A percentile compares a stretch with the other conserved stretches of the same genome.
Evolutionary conservation across 2,888 invertebrate species (phyloP).

Genomic region (Drosophila paranaensis): DNA sequence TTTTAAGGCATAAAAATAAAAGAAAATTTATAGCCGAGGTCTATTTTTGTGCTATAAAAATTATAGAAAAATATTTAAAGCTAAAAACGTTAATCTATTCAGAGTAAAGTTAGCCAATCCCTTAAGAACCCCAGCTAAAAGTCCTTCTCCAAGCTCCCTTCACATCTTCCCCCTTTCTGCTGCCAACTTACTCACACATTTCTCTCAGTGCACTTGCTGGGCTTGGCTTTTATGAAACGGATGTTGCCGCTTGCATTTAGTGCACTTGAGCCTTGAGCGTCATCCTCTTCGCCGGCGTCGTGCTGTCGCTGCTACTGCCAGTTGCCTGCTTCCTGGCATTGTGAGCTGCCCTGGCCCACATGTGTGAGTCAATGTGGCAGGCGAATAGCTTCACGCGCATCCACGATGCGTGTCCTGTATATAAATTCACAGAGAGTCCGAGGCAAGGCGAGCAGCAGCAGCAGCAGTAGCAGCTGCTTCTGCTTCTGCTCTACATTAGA

Average conservation of each 20-base stretch:
- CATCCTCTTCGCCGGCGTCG: slow-evolving; percentile 37
- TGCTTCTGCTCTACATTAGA: slow-evolving; percentile 45
- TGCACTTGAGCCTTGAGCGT: slow-evolving; percentile 80
- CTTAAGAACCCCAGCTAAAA: not conserved
- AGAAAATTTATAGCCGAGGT: not conserved
- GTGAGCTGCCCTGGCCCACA: slow-evolving; percentile 51
- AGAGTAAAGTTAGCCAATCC: not conserved
- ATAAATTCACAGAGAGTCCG: slow-evolving; percentile 34
- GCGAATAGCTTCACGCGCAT: slow-evolving; percentile 59
- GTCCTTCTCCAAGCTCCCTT: not conserved
- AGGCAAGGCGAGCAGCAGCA: slow-evolving; percentile 24
- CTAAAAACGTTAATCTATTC: not conserved
- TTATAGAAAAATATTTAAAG: not conserved
- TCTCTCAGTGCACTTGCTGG: slow-evolving; percentile 33
- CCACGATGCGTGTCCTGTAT: slow-evolving; percentile 57
- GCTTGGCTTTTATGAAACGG: slow-evolving; percentile 76
- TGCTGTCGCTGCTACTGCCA: slow-evolving; percentile 20
- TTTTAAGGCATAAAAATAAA: not conserved
- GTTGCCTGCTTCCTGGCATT: slow-evolving; percentile 60
- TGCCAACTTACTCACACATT: slow-evolving; percentile 2
- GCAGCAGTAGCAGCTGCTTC: slow-evolving; percentile 24
- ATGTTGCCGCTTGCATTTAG: slow-evolving; percentile 80
- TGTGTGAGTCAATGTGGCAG: slow-evolving; percentile 40
- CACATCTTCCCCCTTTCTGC: not conserved
- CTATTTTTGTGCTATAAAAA: not conserved